phyloP scores from a whole-genome alignment of 2,113 vertebrate species.

The Nansenia antarctica region DNA sequence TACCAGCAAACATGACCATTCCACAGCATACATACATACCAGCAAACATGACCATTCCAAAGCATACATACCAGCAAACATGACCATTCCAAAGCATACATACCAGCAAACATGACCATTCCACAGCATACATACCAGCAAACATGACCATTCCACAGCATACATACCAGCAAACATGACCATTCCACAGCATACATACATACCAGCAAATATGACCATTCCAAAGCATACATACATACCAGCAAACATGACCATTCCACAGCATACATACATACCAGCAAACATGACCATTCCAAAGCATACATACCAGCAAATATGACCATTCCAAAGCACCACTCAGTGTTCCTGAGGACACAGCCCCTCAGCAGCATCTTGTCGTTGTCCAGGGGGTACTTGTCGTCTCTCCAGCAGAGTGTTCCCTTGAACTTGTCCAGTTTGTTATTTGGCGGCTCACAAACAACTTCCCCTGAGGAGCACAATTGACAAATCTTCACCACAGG shows the following conservation, averaged over 20 bases:
- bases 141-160: slow-evolving; percentile 80
- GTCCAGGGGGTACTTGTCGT: slow-evolving; percentile 69
- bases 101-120: slow-evolving; percentile 79
- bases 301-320: slow-evolving; percentile 77
- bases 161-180: slow-evolving; percentile 77
- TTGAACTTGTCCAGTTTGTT: slow-evolving; percentile 75
- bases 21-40: slow-evolving; percentile 77
- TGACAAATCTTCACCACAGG: background rate
- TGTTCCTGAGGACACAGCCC: slow-evolving; percentile 78
- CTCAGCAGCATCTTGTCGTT: slow-evolving; percentile 75
- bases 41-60: slow-evolving; percentile 78
- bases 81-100: slow-evolving; percentile 74
- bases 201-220: slow-evolving; percentile 79
- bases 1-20: slow-evolving; percentile 79
- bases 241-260: slow-evolving; percentile 78
- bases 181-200: slow-evolving; percentile 73
- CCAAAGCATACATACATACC: slow-evolving; percentile 77
- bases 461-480: slow-evolving; percentile 59
- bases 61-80: slow-evolving; percentile 79
- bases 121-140: slow-evolving; percentile 77
- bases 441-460: slow-evolving; percentile 76
- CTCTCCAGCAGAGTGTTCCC: slow-evolving; percentile 72
- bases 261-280: slow-evolving; percentile 76
- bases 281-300: slow-evolving; percentile 79
- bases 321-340: slow-evolving; percentile 78